Conservation (phyloP, 2,113 vertebrate genomes). For the Fregetta grallaria region DNA sequence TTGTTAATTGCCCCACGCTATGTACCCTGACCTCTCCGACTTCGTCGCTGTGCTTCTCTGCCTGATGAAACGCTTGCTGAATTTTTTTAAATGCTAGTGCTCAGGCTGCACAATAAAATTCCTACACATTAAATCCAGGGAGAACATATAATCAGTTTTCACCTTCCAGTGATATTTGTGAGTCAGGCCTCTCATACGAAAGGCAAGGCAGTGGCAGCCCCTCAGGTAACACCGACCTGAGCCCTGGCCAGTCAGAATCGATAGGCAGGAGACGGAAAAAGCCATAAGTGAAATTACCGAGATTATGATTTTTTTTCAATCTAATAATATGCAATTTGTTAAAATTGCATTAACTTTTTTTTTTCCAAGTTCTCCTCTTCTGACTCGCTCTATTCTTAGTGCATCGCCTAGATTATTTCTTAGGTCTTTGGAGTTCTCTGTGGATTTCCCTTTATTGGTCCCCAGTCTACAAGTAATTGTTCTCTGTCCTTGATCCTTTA, state of each 20-base stretch:
- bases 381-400: not conserved
- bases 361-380: not conserved
- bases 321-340: not conserved
- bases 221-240: not conserved
- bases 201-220: not conserved
- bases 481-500: not conserved
- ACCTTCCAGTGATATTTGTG: not conserved
- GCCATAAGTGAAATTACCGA: rapidly evolving
- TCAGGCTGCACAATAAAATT: not conserved
- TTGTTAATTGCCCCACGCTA: not conserved
- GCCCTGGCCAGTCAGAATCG: rapidly evolving
- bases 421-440: not conserved
- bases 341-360: not conserved
- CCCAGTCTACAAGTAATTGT: not conserved
- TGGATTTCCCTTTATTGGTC: not conserved
- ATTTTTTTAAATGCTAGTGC: not conserved
- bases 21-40: not conserved
- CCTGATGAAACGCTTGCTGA: not conserved
- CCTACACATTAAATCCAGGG: not conserved
- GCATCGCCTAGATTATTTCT: not conserved
- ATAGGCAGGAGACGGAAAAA: not conserved
- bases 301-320: not conserved
- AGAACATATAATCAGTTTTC: not conserved
- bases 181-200: rapidly evolving
- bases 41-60: not conserved